Percentiles rank a stretch among this genome's conserved stretches.
These are phyloP conservation scores for Bubo scandiacus DNA, from an alignment of 2,113 vertebrate species.

Conservation along the genomic window DNA sequence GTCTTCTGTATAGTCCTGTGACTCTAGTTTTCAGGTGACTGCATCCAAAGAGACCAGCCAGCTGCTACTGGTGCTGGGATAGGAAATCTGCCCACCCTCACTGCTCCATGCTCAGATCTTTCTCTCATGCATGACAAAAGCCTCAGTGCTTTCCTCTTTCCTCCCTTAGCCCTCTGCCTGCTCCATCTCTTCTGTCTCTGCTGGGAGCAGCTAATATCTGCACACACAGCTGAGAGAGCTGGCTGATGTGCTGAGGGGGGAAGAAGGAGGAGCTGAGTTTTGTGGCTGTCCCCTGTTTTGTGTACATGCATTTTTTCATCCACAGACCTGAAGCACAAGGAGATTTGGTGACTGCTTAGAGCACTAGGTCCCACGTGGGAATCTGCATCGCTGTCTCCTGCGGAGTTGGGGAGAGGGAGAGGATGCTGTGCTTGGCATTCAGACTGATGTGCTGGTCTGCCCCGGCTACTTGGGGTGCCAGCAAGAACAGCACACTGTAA, in stretches of 20 bases:
- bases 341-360: neutral
- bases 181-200: neutral
- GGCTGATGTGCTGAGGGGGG: neutral
- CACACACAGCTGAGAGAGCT: neutral
- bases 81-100: neutral
- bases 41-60: neutral
- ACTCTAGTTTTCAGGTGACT: conserved; percentile 28
- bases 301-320: neutral
- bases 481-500: neutral
- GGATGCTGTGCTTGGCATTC: neutral
- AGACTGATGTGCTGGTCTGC: neutral
- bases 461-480: neutral
- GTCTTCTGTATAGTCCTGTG: accelerated
- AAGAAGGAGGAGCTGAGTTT: neutral
- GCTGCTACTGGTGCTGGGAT: neutral
- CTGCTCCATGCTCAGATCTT: neutral
- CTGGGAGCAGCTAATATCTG: neutral
- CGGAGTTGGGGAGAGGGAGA: neutral
- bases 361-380: neutral
- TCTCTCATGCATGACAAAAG: neutral
- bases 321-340: neutral
- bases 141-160: neutral
- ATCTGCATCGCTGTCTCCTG: neutral
- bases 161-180: neutral
- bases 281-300: neutral